Evolutionary conservation across 1,140 invertebrate species (phyloP).

Genomic region (Euborellia annulipes): DNA sequence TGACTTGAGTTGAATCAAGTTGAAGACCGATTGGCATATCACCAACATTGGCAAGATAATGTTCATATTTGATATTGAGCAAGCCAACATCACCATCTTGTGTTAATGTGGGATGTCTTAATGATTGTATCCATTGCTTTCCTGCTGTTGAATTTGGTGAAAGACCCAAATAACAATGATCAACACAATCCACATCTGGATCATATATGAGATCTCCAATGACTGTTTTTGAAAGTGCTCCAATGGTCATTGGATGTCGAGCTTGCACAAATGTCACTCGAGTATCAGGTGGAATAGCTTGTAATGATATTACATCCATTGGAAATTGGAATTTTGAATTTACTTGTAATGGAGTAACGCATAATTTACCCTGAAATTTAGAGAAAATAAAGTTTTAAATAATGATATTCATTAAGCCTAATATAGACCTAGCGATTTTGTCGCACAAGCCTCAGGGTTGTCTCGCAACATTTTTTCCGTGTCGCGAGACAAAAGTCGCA

Average conservation of each 20-base stretch:
- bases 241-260: constrained; percentile 14
- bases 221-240: constrained; percentile 20
- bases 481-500: too few species aligned
- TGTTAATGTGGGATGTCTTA: constrained; percentile 43
- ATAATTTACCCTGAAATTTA: constrained; percentile 54
- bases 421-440: too few species aligned
- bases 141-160: constrained; percentile 35
- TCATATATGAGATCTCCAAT: constrained; percentile 49
- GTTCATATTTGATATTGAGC: constrained; percentile 35
- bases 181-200: constrained; percentile 46
- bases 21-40: constrained; percentile 23
- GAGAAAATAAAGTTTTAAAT: too few species aligned
- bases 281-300: constrained; percentile 33
- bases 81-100: constrained; percentile 43
- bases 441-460: too few species aligned
- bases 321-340: constrained; percentile 54
- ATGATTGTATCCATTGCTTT: constrained; percentile 53
- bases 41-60: constrained; percentile 34
- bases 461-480: too few species aligned
- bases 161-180: constrained; percentile 59
- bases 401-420: too few species aligned
- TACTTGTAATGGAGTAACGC: constrained; percentile 50
- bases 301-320: constrained; percentile 42
- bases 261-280: constrained; percentile 27
- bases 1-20: constrained; percentile 59